Base-by-base conservation (phyloP, 2,888 invertebrate species). In the Thymelicus lineola region DNA sequence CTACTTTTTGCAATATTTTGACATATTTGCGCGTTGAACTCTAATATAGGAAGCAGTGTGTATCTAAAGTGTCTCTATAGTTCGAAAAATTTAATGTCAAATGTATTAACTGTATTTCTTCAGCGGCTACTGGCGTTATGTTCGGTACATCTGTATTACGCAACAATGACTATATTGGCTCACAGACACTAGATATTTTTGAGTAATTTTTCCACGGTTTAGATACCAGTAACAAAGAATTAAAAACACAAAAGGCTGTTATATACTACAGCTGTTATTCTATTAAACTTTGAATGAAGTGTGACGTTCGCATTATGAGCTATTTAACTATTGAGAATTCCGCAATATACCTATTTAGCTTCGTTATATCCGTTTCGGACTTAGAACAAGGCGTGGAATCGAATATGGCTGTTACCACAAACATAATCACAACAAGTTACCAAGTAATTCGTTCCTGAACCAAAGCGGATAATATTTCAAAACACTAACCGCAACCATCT, bases 221-320 rank as follows among this genome's bases (percentile, higher is more conserved):
- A 58, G 14, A 58, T 58, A 48, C 48, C 66, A 48, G 5, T 57
- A 10, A 53, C 38, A 63, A 50, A 63, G 63, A 53, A 53, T 50
- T 38, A 63, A 63, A 28, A 63, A 63, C 48, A 46, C 63, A 63
- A 53, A 63, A 53, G 76, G 77, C 75, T 76, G 80, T 75, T 75
- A 74, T 74, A 76, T 75, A 36, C 14, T 66, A 20, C 38, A 36
- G 20, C 36, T 42, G 14, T 50, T 48, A 38, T 38, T 60, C 50
- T 60, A 59, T 59, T 59, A 60, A 66, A 66, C 57, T 55, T n/a
- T 57, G n/a, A 57, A 57, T 57, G 28, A 57, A 36, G 57, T 57
- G n/a, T 57, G 36, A 36, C 57, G 14, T 36, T 57, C 14, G 36
- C n/a, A 36, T 36, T 36, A 59, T 66, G 48, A 66, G 36, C 45